Percentiles rank a stretch among this genome's conserved stretches.
These are phyloP conservation scores for Euwallacea similis DNA, from an alignment of 1,140 invertebrate genomes.

Conservation along the genomic window DNA sequence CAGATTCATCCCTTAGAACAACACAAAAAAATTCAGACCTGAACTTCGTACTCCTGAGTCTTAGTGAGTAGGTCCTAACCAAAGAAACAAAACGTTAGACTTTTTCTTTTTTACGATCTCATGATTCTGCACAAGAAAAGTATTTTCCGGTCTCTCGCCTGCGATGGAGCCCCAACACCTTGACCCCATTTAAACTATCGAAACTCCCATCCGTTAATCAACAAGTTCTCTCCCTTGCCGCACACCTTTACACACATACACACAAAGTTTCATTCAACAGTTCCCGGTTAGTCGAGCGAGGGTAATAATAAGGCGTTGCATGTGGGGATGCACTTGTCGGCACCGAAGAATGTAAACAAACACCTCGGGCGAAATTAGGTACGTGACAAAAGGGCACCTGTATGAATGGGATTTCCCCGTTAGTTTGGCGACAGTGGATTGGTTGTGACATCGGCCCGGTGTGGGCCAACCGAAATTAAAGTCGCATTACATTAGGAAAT, in stretches of 20 bases:
- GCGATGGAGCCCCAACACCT: neutral
- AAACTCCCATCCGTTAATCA: conserved; percentile 4
- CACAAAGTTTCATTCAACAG: neutral
- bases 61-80: too few species aligned
- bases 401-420: conserved; percentile 16
- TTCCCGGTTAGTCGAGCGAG: neutral
- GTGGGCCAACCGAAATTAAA: neutral
- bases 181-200: conserved; percentile 1
- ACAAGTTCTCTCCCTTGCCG: neutral
- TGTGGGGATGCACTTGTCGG: conserved; percentile 19
- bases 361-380: conserved; percentile 23
- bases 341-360: conserved; percentile 27
- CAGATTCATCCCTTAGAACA: too few species aligned
- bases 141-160: too few species aligned
- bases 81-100: too few species aligned
- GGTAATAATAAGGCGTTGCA: neutral
- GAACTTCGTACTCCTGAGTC: too few species aligned
- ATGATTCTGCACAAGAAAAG: too few species aligned
- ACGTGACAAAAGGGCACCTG: conserved; percentile 32
- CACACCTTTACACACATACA: neutral
- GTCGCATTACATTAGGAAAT: conserved; percentile 21
- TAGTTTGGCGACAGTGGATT: neutral
- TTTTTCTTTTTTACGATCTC: too few species aligned
- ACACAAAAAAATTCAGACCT: too few species aligned
- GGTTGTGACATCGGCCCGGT: neutral